Evolutionary conservation across 2,888 invertebrate species (phyloP).

Genomic region (Sycophila texana): DNA sequence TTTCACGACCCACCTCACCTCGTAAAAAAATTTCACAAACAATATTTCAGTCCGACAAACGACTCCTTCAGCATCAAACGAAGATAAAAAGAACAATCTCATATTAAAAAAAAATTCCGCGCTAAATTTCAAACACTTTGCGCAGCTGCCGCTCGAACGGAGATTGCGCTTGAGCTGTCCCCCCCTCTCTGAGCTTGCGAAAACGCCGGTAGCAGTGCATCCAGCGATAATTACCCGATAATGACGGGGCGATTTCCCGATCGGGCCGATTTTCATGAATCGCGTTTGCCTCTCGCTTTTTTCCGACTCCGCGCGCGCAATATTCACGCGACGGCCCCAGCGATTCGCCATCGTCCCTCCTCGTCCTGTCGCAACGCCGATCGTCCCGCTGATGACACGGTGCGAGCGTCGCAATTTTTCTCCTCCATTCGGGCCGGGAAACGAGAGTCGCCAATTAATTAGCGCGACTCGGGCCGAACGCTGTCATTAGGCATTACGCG

Average conservation of each 20-base stretch:
- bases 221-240: constrained; percentile 37
- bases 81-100: too few relatives aligned
- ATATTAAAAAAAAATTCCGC: too few relatives aligned
- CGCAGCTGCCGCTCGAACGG: constrained; percentile 40
- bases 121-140: constrained; percentile 25
- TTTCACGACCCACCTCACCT: too few relatives aligned
- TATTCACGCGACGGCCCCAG: neutral
- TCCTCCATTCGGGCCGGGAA: constrained; percentile 16
- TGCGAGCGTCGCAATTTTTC: too few relatives aligned
- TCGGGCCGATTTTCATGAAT: constrained; percentile 16
- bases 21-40: too few relatives aligned
- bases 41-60: too few relatives aligned
- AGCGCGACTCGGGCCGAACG: neutral
- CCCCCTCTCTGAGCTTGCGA: constrained; percentile 23
- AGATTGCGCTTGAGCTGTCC: constrained; percentile 27
- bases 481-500: constrained; percentile 35
- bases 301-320: neutral
- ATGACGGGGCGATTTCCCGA: constrained; percentile 36
- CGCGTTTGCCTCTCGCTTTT: neutral
- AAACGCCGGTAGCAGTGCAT: constrained; percentile 23
- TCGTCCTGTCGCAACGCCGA: neutral
- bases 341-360: too few relatives aligned
- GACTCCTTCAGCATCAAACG: too few relatives aligned
- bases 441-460: constrained; percentile 33
- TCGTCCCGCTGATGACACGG: neutral